Evolutionary conservation across 2,113 vertebrate species (phyloP).

Genomic region (Ictidomys tridecemlineatus): DNA sequence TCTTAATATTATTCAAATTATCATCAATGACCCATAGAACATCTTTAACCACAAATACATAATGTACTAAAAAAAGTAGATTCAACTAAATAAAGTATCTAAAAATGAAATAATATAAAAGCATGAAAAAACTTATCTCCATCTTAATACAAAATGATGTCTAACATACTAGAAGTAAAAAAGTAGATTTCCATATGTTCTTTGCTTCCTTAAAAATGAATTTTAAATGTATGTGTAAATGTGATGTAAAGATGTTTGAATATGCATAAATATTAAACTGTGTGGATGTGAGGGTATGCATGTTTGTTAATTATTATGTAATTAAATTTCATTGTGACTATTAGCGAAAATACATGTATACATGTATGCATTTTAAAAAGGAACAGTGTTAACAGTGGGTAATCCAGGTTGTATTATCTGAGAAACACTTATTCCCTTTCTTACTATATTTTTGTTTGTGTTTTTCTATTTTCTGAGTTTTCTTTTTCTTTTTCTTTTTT

Average conservation of each 20-base stretch:
- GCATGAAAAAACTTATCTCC: background rate
- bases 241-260: background rate
- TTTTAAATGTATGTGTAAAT: background rate
- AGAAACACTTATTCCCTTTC: background rate
- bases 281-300: too few relatives aligned
- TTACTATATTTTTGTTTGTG: background rate
- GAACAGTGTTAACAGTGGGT: background rate
- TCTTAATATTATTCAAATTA: background rate
- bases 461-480: background rate
- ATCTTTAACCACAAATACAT: background rate
- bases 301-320: background rate
- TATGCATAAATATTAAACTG: background rate
- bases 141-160: background rate
- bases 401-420: background rate
- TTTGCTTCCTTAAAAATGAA: background rate
- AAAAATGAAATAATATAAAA: conserved; percentile 33
- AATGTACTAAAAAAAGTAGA: conserved; percentile 17
- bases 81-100: background rate
- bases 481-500: conserved; percentile 10
- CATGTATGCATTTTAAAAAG: background rate
- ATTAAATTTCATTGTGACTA: background rate
- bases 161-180: background rate
- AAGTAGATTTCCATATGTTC: background rate
- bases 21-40: background rate
- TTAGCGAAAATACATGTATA: background rate